Conservation (phyloP, 2,888 invertebrate genomes). For the Melieria picta region DNA sequence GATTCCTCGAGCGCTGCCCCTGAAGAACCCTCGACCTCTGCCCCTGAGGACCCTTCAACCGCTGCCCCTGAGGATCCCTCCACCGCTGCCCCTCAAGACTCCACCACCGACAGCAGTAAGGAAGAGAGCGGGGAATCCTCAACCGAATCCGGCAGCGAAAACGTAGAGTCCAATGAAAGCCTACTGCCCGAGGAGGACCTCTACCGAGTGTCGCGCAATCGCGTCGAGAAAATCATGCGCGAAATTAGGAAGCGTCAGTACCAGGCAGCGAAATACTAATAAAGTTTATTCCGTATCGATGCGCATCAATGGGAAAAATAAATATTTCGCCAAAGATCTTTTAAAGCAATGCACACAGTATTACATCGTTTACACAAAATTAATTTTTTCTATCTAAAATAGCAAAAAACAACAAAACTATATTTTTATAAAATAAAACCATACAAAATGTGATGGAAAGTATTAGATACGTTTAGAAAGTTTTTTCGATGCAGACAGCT, state of each 20-base stretch:
- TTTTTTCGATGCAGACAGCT: too few relatives aligned
- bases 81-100: neutral
- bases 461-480: too few relatives aligned
- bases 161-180: neutral
- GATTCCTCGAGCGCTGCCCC: neutral
- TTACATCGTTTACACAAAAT: neutral
- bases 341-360: too few relatives aligned
- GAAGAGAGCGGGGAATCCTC: too few relatives aligned
- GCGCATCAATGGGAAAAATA: too few relatives aligned
- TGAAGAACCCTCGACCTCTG: neutral
- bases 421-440: constrained; percentile 1
- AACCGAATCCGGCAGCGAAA: neutral
- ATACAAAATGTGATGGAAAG: neutral
- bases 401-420: neutral
- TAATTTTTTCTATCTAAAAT: neutral
- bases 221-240: neutral
- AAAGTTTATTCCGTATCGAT: too few relatives aligned
- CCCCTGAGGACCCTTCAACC: neutral
- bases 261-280: too few relatives aligned
- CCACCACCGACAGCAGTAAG: neutral
- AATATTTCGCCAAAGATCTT: too few relatives aligned
- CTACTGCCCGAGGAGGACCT: neutral
- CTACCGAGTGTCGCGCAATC: neutral
- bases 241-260: neutral
- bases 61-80: neutral